A percentile compares a stretch with the other conserved stretches of the same genome.
These are phyloP conservation scores for Trichogramma dendrolimi DNA, from an alignment of 2,888 invertebrate genomes.

Conservation along the genomic window DNA sequence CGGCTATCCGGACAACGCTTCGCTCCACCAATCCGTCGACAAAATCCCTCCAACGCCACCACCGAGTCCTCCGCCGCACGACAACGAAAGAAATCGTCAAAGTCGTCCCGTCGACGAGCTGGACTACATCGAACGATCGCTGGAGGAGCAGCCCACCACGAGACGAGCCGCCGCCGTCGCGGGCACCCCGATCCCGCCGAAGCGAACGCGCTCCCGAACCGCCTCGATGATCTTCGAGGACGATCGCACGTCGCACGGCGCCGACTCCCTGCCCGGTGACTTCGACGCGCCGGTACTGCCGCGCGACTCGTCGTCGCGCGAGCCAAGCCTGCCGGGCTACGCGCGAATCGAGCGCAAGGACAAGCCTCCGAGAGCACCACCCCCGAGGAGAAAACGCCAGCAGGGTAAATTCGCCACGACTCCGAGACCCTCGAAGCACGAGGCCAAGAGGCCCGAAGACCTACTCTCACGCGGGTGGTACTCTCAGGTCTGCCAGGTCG, in stretches of 20 bases:
- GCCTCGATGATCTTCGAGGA: conserved; percentile 57
- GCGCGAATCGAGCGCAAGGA: conserved; percentile 71
- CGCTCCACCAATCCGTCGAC: conserved; percentile 8
- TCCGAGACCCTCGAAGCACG: conserved; percentile 52
- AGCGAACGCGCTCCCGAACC: conserved; percentile 57
- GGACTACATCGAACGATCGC: conserved; percentile 55
- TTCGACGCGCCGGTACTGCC: conserved; percentile 51
- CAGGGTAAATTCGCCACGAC: conserved; percentile 66
- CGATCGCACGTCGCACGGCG: conserved; percentile 68
- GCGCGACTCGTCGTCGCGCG: conserved; percentile 48
- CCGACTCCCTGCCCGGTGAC: conserved; percentile 60
- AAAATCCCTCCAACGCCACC: conserved; percentile 25
- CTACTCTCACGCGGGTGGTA: conserved; percentile 52
- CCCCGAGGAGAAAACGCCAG: conserved; percentile 56
- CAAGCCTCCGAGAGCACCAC: conserved; percentile 59
- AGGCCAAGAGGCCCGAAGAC: conserved; percentile 60
- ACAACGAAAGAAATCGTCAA: background rate
- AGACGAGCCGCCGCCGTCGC: conserved; percentile 46
- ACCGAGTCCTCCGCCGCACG: conserved; percentile 12
- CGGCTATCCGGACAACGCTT: conserved; percentile 29
- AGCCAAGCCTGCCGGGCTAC: conserved; percentile 60
- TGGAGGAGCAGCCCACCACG: conserved; percentile 6
- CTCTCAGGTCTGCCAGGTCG: conserved; percentile 53
- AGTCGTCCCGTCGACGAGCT: conserved; percentile 51
- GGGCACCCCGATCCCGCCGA: conserved; percentile 56